Base-by-base conservation (phyloP, 2,113 vertebrate genomes). In the Pelodiscus sinensis region DNA sequence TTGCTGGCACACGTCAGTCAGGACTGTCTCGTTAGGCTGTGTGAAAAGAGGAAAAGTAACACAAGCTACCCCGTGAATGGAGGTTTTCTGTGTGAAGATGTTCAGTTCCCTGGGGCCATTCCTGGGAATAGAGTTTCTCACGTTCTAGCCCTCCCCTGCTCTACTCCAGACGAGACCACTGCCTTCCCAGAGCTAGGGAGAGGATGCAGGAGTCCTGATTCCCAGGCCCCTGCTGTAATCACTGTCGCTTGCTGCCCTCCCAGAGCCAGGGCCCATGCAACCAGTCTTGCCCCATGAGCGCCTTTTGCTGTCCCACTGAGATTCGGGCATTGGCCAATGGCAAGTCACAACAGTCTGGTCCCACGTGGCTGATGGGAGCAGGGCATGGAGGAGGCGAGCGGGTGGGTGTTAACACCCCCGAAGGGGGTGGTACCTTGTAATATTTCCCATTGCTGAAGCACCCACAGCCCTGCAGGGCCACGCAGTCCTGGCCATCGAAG, bases 381-480 rank as follows among this genome's bases (percentile, higher is more conserved):
- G 35, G 3, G 22, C 21, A 4, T 9, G 56, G 22, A 57, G 22
- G 56, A 57, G 9, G 56, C 9, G 22, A 57, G 9, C 9, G 22
- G 9, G 24, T 57, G 24, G 56, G 56, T 22, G 57, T 57, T 57
- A 60, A 56, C 10, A 60, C 24, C 9, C 57, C 1, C 14, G 7
- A 0, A 13, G 21, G 7, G 0, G 0, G 15, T 1, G 0, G 4
- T 56, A 94, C 96, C 95, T 92, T 79, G 55, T 95, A 99, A 5
- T 98, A 98, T 19, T 4, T 84, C 2, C 98, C 98, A 0, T 97
- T 79, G 3, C 93, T 93, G 73, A 98, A 98, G 85, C 99, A 99
- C n/a, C 98, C 98, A 0, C 99, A 99, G 2, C 97, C 4, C 1
- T 95, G 86, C 65, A 96, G 8, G 18, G 96, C 87, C 38, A 99